Evolutionary conservation across 2,797 vertebrate species (phyloP).

Genomic region (Cottoperca gobio): DNA sequence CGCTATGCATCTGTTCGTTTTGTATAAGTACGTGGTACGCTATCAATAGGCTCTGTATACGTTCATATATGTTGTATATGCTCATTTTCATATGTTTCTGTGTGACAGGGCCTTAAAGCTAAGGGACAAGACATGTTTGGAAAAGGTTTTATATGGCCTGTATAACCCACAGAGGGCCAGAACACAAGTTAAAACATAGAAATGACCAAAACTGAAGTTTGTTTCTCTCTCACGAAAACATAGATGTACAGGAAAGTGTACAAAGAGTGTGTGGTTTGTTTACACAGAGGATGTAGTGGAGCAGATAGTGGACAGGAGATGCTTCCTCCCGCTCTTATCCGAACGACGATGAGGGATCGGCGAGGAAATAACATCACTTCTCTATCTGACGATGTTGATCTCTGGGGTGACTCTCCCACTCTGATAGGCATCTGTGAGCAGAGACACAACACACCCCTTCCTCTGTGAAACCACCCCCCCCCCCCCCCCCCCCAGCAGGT

Average conservation of each 20-base stretch:
- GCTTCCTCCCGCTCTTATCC: constrained; percentile 72
- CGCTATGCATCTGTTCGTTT: no score
- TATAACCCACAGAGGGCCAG: background rate
- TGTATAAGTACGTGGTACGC: no score
- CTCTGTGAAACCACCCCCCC: constrained; percentile 14
- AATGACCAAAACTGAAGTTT: no score
- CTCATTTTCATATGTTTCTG: no score
- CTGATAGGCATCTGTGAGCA: constrained; percentile 74
- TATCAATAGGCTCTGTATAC: no score
- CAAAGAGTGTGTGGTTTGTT: background rate
- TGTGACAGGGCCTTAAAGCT: no score
- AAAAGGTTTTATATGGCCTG: background rate
- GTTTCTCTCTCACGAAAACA: background rate
- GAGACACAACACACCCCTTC: constrained; percentile 78
- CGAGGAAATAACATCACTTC: constrained; percentile 72
- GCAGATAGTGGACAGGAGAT: constrained; percentile 18
- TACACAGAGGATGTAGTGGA: background rate
- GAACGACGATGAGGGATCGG: constrained; percentile 60
- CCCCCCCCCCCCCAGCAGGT: constrained; percentile 1
- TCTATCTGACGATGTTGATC: constrained; percentile 70
- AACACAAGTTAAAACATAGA: background rate
- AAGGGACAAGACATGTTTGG: no score
- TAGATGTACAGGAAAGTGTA: background rate
- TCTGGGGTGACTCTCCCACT: constrained; percentile 64
- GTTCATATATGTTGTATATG: no score